Percentiles rank a stretch among this genome's conserved stretches.
Evolutionary conservation across 2,797 vertebrate genomes (phyloP).

Genomic region (Agapornis canus): DNA sequence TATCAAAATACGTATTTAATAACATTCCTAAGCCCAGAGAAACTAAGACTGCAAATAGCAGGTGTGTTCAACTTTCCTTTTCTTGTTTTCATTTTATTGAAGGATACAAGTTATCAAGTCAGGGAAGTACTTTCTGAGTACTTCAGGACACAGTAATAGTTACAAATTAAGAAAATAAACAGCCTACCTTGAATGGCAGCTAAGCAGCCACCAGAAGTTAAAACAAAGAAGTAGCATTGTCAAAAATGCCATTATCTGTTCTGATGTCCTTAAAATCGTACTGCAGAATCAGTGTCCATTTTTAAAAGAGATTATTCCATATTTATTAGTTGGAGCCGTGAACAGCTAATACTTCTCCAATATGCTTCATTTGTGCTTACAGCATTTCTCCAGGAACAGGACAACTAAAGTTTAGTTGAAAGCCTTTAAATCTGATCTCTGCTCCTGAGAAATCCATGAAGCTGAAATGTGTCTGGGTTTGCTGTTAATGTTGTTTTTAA

Average conservation of each 20-base stretch:
- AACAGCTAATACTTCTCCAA: neutral
- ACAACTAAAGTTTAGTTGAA: neutral
- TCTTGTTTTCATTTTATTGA: neutral
- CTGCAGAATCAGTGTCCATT: neutral
- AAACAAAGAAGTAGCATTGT: neutral
- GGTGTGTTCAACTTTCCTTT: neutral
- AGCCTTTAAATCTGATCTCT: neutral
- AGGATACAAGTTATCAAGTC: neutral
- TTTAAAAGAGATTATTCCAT: neutral
- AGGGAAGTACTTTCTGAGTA: neutral
- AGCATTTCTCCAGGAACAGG: neutral
- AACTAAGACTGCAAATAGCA: neutral
- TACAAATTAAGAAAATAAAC: neutral
- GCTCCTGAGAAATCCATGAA: neutral
- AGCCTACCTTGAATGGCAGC: neutral
- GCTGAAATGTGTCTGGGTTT: neutral
- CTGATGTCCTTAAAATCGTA: neutral
- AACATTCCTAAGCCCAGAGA: neutral
- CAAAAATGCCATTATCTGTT: neutral
- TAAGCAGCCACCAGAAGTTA: neutral
- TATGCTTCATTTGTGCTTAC: accelerated
- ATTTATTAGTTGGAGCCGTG: neutral
- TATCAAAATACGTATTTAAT: neutral
- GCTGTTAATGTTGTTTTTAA: neutral
- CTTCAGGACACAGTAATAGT: neutral